Percentiles rank a stretch among this genome's conserved stretches.
Evolutionary conservation across 1,140 invertebrate species (phyloP).

Genomic region (Pseudoatta argentina): DNA sequence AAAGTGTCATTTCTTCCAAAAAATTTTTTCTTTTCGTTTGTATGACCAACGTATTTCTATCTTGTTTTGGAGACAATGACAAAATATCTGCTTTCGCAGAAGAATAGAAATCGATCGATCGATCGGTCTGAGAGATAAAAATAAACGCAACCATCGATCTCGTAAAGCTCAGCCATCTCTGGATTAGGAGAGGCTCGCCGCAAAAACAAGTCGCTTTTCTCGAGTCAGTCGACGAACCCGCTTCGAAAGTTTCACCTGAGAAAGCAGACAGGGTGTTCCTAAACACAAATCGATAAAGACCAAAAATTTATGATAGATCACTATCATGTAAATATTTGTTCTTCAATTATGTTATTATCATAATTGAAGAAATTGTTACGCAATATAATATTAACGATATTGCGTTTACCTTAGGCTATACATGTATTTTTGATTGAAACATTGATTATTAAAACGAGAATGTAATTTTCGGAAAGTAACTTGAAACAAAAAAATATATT

Average conservation of each 20-base stretch:
- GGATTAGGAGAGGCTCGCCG: conserved; percentile 24
- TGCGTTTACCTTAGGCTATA: not conserved
- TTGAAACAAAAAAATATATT: not conserved
- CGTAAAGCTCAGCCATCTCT: conserved; percentile 44
- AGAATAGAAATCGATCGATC: conserved; percentile 53
- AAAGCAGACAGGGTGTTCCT: not conserved
- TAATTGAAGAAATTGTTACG: conserved; percentile 6
- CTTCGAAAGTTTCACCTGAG: not conserved
- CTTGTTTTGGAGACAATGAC: not conserved
- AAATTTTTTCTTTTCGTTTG: not conserved
- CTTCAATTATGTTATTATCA: not conserved
- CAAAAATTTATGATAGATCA: not conserved
- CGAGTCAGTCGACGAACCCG: not conserved
- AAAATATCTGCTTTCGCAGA: not conserved
- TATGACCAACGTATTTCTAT: not conserved
- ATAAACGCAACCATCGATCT: conserved; percentile 40
- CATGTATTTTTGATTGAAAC: not conserved
- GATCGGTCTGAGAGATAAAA: conserved; percentile 37
- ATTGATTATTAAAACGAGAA: not conserved
- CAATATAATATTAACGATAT: not conserved
- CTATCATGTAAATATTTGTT: not conserved
- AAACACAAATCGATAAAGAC: not conserved
- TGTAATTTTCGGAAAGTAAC: not conserved
- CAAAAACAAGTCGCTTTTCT: conserved; percentile 49
- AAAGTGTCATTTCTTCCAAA: not conserved